phyloP scores from a whole-genome alignment of 2,113 vertebrate genomes.

The Mustelus asterias region DNA sequence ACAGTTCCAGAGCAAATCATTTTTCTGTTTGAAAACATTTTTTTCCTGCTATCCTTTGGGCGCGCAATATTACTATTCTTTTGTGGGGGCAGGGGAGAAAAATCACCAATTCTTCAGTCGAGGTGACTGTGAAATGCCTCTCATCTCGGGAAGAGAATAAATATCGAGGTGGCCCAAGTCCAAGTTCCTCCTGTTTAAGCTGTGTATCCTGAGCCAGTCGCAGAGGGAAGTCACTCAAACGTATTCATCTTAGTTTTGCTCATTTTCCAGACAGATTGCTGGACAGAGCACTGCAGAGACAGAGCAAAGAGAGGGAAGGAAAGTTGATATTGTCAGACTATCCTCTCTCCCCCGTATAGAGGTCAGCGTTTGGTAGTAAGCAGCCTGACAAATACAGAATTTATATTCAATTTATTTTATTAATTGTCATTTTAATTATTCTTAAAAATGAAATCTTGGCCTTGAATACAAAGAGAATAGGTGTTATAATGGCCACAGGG shows the following conservation, averaged over 20 bases:
- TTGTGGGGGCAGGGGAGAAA: too few relatives aligned
- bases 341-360: not conserved
- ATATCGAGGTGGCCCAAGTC: not conserved
- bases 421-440: not conserved
- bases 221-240: not conserved
- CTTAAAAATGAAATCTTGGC: not conserved
- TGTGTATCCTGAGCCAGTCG: not conserved
- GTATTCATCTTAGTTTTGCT: not conserved
- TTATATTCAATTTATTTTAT: not conserved
- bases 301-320: not conserved
- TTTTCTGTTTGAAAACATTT: slow-evolving; percentile 14
- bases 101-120: not conserved
- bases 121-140: not conserved
- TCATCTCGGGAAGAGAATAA: not conserved
- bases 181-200: not conserved
- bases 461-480: not conserved
- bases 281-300: not conserved
- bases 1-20: not conserved
- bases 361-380: too few relatives aligned
- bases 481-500: too few relatives aligned
- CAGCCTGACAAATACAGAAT: not conserved
- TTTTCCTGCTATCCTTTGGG: not conserved
- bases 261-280: not conserved
- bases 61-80: not conserved
- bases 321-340: not conserved